Conservation (phyloP, 1,140 invertebrate genomes). For the Sarcophaga bullata region DNA sequence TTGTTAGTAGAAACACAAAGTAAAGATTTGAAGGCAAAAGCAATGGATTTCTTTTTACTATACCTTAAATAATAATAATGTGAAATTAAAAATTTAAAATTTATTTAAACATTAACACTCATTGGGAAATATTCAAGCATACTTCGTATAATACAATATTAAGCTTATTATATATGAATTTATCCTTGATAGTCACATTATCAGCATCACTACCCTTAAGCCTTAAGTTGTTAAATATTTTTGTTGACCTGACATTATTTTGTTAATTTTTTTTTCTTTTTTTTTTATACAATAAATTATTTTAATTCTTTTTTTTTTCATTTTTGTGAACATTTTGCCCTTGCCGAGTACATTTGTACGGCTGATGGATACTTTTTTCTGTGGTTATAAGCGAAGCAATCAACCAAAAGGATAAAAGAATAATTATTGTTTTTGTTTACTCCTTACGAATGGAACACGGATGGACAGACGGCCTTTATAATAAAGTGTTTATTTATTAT, state of each 20-base stretch:
- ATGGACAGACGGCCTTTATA: too few relatives aligned
- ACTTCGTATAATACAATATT: conserved; percentile 43
- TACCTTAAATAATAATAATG: too few relatives aligned
- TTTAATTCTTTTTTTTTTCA: neutral
- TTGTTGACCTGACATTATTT: conserved; percentile 13
- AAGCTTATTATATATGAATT: conserved; percentile 54
- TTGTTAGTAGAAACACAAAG: too few relatives aligned
- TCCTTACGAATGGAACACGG: too few relatives aligned
- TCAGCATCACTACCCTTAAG: conserved; percentile 53
- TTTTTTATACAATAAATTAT: neutral
- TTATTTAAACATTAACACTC: too few relatives aligned
- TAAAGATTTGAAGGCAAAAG: too few relatives aligned
- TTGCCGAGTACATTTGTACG: neutral
- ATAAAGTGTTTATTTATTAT: too few relatives aligned
- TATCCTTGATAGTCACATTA: conserved; percentile 61
- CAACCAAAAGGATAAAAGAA: conserved; percentile 1
- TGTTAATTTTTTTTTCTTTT: neutral
- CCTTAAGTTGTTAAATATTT: neutral
- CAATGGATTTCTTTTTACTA: too few relatives aligned
- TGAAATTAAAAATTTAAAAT: too few relatives aligned
- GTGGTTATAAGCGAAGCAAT: neutral
- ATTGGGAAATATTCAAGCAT: too few relatives aligned
- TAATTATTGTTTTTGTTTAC: neutral
- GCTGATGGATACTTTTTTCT: neutral
- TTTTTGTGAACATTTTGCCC: neutral